Evolutionary conservation across 1,140 invertebrate genomes (phyloP).

Genomic region (Berghia stephanieae): DNA sequence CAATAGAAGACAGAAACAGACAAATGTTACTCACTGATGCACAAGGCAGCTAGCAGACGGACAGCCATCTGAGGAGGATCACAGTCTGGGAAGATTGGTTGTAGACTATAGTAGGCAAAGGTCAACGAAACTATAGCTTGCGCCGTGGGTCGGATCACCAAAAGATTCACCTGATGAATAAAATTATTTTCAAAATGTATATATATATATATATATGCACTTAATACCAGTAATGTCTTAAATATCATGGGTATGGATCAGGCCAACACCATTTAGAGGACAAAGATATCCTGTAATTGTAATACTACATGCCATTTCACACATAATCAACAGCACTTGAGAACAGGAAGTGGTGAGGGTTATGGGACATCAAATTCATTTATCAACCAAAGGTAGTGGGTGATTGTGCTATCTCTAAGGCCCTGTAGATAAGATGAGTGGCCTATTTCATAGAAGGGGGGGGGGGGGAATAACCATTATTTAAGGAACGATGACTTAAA

Average conservation of each 20-base stretch:
- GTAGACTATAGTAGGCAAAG: conserved; percentile 63
- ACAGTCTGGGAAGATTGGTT: conserved; percentile 62
- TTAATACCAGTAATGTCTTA: too few relatives aligned
- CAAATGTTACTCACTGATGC: conserved; percentile 65
- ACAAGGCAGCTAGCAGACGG: conserved; percentile 56
- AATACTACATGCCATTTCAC: not conserved
- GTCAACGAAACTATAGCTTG: conserved; percentile 63
- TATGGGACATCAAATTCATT: too few relatives aligned
- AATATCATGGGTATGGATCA: not conserved
- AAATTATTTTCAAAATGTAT: too few relatives aligned
- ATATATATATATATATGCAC: too few relatives aligned
- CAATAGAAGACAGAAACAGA: too few relatives aligned
- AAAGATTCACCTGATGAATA: conserved; percentile 55
- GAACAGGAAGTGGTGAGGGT: not conserved
- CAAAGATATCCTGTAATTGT: not conserved
- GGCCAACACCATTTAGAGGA: not conserved
- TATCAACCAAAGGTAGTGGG: too few relatives aligned
- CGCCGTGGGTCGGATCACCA: conserved; percentile 79
- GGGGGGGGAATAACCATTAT: too few relatives aligned
- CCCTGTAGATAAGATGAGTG: too few relatives aligned
- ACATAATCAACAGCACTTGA: not conserved
- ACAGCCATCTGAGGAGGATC: conserved; percentile 53
- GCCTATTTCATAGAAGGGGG: too few relatives aligned
- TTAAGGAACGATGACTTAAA: too few relatives aligned
- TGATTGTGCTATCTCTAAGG: too few relatives aligned